Conservation (phyloP, 2,888 invertebrate species). For the Eueremaeus valkanovi region DNA sequence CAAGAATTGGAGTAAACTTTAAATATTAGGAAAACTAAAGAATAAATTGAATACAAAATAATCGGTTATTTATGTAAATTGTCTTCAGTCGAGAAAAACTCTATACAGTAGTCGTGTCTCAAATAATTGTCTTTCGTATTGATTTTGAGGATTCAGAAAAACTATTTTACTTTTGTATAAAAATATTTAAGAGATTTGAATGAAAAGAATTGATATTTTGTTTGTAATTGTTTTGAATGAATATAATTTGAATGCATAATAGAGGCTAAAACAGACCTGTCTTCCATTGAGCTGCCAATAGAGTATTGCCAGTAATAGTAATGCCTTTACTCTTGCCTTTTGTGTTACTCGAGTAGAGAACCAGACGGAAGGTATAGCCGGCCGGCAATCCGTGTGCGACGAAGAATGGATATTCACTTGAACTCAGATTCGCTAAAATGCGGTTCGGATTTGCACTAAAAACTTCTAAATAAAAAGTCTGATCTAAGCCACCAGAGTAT, state of each 20-base stretch:
- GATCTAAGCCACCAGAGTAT: slow-evolving; percentile 47
- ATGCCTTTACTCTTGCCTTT: slow-evolving; percentile 45
- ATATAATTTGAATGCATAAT: background rate
- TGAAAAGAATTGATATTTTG: background rate
- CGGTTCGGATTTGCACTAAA: slow-evolving; percentile 46
- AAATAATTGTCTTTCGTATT: no score
- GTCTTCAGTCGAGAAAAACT: no score
- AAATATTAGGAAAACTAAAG: no score
- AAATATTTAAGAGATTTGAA: no score
- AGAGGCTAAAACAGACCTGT: slow-evolving; percentile 41
- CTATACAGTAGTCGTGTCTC: no score
- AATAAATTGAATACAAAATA: no score
- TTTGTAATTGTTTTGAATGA: background rate
- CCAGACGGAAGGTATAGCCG: slow-evolving; percentile 45
- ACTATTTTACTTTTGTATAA: no score
- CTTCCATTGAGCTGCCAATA: slow-evolving; percentile 43
- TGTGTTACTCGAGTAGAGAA: slow-evolving; percentile 46
- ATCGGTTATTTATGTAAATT: no score
- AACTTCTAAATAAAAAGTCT: slow-evolving; percentile 47
- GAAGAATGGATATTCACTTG: slow-evolving; percentile 45
- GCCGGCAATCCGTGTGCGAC: slow-evolving; percentile 45
- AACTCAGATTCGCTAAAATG: slow-evolving; percentile 46
- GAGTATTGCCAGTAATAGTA: slow-evolving; percentile 44
- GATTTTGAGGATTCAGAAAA: no score
- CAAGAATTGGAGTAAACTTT: no score